Evolutionary conservation across 2,888 invertebrate genomes (phyloP), one percentile per base, ranked within the genome.

Genomic region (Neelides folsomi): DNA sequence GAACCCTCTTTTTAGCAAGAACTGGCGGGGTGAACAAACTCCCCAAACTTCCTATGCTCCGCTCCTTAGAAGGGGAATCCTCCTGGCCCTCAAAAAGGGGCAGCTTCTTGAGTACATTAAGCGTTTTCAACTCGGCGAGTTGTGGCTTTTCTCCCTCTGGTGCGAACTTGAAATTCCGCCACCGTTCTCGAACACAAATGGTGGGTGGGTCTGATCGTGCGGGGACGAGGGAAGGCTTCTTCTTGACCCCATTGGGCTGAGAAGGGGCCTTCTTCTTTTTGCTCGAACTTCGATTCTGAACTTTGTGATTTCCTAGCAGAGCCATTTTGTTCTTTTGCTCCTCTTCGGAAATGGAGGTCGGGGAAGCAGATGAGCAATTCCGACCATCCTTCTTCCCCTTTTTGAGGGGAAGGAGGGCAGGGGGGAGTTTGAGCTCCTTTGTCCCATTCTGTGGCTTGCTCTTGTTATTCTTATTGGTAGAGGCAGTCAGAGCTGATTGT

Each of bases 31-130:
- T 27, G 7, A 27, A 27, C 27, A 27, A 27, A 7, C 27, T 27
- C 27, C 27, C 27, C 27, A 27, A 27, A 27, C 27, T 27, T 27
- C 16, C 18, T 16, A 42, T 18, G 42, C 12, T 12, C 12, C 42
- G 42, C 13, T 16, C 12, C 18, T 42, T 42, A 5, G 7, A 39
- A 43, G 43, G 39, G 2, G 42, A 20, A 16, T 15, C 34, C 41
- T 53, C 51, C 37, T 51, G 47, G 47, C 53, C 47, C 47, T 49
- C 49, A 42, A 58, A 58, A 20, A 56, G 51, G 27, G 54, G 55
- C 13, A 57, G 46, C 41, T 58, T 60, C 54, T 61, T 56, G 45
- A 63, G 50, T 34, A 56, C 46, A 53, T 56, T 58, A 51, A 62
- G 49, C 27, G 55, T 57, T 51, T 60, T 60, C 45, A 63, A 46